Conservation (phyloP, 1,140 invertebrate species). For the Chrysomallon squamiferum region DNA sequence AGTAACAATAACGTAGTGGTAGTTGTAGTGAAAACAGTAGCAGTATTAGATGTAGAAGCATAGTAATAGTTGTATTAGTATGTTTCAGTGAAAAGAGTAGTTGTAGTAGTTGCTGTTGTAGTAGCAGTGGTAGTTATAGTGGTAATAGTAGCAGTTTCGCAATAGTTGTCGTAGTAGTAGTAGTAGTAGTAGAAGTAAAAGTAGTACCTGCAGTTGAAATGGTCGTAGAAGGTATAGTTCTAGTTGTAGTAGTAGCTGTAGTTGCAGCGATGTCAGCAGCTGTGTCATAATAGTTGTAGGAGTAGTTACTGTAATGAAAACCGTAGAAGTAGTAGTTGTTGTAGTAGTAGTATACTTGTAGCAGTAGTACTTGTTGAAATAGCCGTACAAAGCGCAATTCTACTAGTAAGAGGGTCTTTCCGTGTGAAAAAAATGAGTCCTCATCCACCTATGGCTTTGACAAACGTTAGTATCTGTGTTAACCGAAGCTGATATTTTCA, state of each 20-base stretch:
- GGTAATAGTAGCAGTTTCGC: neutral
- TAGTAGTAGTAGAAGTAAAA: neutral
- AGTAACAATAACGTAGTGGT: conserved; percentile 6
- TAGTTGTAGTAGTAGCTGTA: neutral
- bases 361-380: neutral
- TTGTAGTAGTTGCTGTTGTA: neutral
- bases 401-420: neutral
- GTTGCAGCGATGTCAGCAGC: neutral
- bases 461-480: neutral
- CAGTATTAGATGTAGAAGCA: too few relatives aligned
- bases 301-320: neutral
- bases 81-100: too few relatives aligned
- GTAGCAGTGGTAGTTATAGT: neutral
- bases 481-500: neutral
- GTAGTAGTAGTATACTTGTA: neutral
- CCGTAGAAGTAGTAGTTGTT: neutral
- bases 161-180: conserved; percentile 4
- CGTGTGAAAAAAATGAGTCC: too few relatives aligned
- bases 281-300: neutral
- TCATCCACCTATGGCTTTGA: too few relatives aligned
- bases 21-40: neutral
- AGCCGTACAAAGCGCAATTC: neutral
- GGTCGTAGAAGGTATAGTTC: neutral
- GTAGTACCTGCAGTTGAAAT: neutral
- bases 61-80: too few relatives aligned